Evolutionary conservation across 1,140 invertebrate species (phyloP), one percentile per base, ranked within the genome.

Genomic region (Cherax quadricarinatus): DNA sequence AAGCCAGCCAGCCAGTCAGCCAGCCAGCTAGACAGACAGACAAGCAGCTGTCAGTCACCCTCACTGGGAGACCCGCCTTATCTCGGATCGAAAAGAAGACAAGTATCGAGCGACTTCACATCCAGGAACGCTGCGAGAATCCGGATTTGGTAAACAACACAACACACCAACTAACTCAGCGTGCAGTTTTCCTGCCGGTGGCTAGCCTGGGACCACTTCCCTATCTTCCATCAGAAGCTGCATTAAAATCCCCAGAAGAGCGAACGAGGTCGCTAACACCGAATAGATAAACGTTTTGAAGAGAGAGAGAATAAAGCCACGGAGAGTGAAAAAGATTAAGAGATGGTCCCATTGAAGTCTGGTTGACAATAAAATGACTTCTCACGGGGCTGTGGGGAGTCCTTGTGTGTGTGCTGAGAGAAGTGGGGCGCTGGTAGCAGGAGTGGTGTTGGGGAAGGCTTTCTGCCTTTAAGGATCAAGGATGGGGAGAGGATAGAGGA

Each of bases 251-350:
- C 30, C 30, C 7, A 57, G 53, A 57, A 57, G 53, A 57, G 62
- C 18, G 70, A 75, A 75, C 70, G 70, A 75, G 18, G n/a, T 14
- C 70, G 70, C 70, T 21, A 75, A 75, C 70, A 81, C 51, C 9
- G 79, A 18, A 48, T 5, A 81, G 79, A 81, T 81, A 81, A 81
- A 81, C n/a, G 79, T 81, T 81, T 81, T 75, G 70, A 75, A 51
- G 48, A 51, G 79, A 49, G 41, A 30, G 79, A 18, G 79, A 24
- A 81, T 24, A 81, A 81, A 81, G 79, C 41, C 5, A 48, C 14
- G 41, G 21, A 14, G 79, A 81, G 4, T 51, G 79, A 81, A 81
- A 81, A 48, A 81, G 24, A 81, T 81, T 81, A 81, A 81, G 30
- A 81, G 79, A 81, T 81, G 79, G 41, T 48, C 79, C 30, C n/a